A percentile compares a stretch with the other conserved stretches of the same genome.
Evolutionary conservation across 2,113 vertebrate genomes (phyloP).

Genomic region (Clupea harengus): DNA sequence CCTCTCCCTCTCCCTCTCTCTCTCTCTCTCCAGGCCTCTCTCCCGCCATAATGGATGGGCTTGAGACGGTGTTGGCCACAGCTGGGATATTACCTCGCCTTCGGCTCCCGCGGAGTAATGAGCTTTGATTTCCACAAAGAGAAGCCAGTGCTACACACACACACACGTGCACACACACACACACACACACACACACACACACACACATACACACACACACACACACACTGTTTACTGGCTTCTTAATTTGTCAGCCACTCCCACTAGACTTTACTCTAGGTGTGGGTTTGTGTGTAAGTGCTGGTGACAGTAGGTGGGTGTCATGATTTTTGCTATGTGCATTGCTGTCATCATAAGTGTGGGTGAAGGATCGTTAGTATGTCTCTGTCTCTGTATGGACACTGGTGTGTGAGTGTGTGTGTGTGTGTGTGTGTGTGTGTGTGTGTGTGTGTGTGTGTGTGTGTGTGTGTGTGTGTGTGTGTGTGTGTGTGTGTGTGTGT

Average conservation of each 20-base stretch:
- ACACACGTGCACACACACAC: background rate
- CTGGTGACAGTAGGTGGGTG: background rate
- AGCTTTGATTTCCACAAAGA: slow-evolving; percentile 10
- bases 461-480: background rate
- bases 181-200: background rate
- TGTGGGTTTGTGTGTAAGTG: background rate
- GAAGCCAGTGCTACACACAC: background rate
- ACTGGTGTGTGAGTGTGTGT: background rate
- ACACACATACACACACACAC: background rate
- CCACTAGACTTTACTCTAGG: background rate
- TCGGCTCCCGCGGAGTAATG: slow-evolving; percentile 10
- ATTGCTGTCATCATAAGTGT: background rate
- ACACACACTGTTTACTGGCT: background rate
- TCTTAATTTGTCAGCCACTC: too few species aligned
- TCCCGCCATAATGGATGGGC: background rate
- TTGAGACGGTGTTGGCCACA: background rate
- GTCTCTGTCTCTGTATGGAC: background rate
- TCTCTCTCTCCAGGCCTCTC: background rate
- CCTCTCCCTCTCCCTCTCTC: background rate
- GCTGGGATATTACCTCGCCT: slow-evolving; percentile 7
- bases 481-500: background rate
- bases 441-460: background rate
- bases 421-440: background rate
- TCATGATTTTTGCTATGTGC: background rate
- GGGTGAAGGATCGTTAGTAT: background rate